These are phyloP conservation scores for Emydoidea blandingii DNA, from an alignment of 2,797 vertebrate genomes.

Conservation along the genomic window DNA sequence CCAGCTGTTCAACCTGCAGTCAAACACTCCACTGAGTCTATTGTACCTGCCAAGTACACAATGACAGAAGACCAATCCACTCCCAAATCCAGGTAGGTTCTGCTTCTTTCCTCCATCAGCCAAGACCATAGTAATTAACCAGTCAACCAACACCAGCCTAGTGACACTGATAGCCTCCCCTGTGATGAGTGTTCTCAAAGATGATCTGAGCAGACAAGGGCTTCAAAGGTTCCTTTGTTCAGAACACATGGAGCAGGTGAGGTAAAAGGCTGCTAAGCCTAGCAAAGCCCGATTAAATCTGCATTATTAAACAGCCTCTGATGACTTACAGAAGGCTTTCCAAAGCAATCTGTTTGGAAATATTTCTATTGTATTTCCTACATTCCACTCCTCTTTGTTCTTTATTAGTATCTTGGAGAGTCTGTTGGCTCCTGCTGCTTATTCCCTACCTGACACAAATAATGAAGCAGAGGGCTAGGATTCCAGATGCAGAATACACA, in stretches of 20 bases:
- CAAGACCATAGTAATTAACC: neutral
- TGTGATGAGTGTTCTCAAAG: neutral
- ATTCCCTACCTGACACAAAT: slow-evolving; percentile 26
- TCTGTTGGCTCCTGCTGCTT: neutral
- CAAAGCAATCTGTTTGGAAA: neutral
- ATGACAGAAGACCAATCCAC: neutral
- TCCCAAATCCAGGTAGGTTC: neutral
- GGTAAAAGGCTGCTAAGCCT: neutral
- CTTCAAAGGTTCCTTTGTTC: neutral
- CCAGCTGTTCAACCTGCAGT: neutral
- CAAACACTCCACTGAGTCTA: neutral
- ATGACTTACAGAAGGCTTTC: neutral
- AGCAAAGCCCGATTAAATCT: neutral
- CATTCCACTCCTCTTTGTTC: neutral
- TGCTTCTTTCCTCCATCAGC: neutral
- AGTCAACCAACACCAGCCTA: neutral
- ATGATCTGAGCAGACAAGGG: neutral
- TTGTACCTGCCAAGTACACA: neutral
- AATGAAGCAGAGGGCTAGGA: neutral
- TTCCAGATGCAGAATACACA: neutral
- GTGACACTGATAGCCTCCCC: neutral
- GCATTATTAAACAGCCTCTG: neutral
- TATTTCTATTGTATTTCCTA: neutral
- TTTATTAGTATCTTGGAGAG: neutral
- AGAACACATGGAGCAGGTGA: neutral